Evolutionary conservation across 2,888 invertebrate genomes (phyloP), one percentile per base, ranked within the genome.

Genomic region (Argyra leucocephala): DNA sequence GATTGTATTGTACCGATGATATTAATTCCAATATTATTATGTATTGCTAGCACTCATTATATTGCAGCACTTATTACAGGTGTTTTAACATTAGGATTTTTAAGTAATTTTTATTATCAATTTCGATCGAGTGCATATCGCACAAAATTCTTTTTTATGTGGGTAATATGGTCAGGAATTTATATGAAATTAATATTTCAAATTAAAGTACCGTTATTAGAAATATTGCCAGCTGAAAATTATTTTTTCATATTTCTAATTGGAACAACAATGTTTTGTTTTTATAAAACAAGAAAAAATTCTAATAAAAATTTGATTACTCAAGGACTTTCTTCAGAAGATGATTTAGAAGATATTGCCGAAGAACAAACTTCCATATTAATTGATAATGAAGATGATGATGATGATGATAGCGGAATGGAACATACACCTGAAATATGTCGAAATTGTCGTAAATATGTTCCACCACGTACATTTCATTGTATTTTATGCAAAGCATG

Each of bases 401-500:
- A 73, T 21, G 73, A 74, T 22, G 78, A 81, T 12, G 70, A 73
- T 57, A 71, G 72, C 21, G 64, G 62, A 3, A 65, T 57, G 37
- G 64, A 65, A 61, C 67, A 71, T 10, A 75, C 75, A 63, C 73
- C 76, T 2, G 75, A 75, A 61, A 77, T 82, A 60, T 90, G 89
- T 71, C 77, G 83, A n/a, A 80, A 76, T 2, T 88, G 88, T 72
- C 82, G 83, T 36, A 82, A 84, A 72, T 82, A 84, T 69, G 81
- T 83, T 15, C 85, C 86, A 2, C 84, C 89, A 0, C 85, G 90
- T 70, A 87, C 90, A 57, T 85, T 88, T 74, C 93, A 93, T 75
- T 96, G 96, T 76, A 83, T 84, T 69, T 83, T 90, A 65, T 96
- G 96, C 77, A 88, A 91, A 74, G 86, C 87, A 62, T 93, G 92